Evolutionary conservation across 2,113 vertebrate genomes (phyloP).

Genomic region (Lepus europaeus): DNA sequence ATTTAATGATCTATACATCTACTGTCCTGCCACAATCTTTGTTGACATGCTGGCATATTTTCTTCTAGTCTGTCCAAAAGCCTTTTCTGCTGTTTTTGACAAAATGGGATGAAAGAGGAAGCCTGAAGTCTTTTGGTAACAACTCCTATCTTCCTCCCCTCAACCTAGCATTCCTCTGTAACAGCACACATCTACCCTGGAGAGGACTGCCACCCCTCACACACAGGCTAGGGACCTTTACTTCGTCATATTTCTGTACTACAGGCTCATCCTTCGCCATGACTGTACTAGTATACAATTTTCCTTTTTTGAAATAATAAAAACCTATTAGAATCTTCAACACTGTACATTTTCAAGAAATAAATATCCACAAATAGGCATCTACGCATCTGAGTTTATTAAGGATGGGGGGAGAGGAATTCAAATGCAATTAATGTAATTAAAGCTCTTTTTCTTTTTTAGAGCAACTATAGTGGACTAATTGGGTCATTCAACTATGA

Average conservation of each 20-base stretch:
- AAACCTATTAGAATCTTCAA: conserved; percentile 48
- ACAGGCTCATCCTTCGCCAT: conserved; percentile 17
- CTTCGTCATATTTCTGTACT: neutral
- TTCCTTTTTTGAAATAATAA: conserved; percentile 60
- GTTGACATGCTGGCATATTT: conserved; percentile 65
- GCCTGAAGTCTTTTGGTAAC: conserved; percentile 45
- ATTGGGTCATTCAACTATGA: conserved; percentile 65
- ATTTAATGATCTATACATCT: conserved; percentile 42
- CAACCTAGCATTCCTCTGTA: conserved; percentile 61
- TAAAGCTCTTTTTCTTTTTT: conserved; percentile 70
- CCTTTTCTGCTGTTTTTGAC: conserved; percentile 61
- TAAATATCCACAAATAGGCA: conserved; percentile 47
- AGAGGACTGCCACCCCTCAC: neutral
- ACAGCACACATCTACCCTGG: conserved; percentile 43
- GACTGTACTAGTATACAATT: neutral
- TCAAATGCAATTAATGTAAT: conserved; percentile 68
- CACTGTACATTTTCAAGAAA: conserved; percentile 49
- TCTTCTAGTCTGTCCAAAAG: conserved; percentile 55
- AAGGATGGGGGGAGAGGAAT: conserved; percentile 17
- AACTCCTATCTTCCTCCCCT: neutral
- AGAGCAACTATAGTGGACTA: conserved; percentile 64
- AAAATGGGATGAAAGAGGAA: conserved; percentile 54
- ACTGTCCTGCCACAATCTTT: conserved; percentile 41
- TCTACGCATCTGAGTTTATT: conserved; percentile 15
- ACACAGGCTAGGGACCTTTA: neutral